Evolutionary conservation across 2,888 invertebrate species (phyloP).

Genomic region (Xestia xanthographa): DNA sequence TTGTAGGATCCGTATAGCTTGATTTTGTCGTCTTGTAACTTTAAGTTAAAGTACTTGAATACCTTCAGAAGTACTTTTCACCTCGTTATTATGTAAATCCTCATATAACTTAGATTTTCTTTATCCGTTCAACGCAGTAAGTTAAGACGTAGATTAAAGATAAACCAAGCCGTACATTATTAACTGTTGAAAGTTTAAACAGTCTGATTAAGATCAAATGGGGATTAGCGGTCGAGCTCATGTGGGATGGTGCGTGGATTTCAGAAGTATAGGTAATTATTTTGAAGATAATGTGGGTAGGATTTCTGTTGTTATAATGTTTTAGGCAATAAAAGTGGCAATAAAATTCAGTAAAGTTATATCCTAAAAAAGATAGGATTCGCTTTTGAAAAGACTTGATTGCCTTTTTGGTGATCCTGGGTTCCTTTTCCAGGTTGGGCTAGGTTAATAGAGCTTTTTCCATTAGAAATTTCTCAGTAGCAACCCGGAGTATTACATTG

Average conservation of each 20-base stretch:
- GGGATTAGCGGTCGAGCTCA: constrained; percentile 29
- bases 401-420: too few species aligned
- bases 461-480: too few species aligned
- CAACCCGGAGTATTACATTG: too few species aligned
- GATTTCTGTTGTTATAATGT: background rate
- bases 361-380: too few species aligned
- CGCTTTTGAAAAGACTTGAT: too few species aligned
- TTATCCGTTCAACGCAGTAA: constrained; percentile 27
- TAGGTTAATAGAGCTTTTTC: too few species aligned
- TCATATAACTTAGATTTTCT: constrained; percentile 54
- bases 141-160: constrained; percentile 54
- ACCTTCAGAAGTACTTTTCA: constrained; percentile 18
- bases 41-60: constrained; percentile 6
- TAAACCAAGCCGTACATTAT: constrained; percentile 37
- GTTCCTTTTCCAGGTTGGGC: too few species aligned
- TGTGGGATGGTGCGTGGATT: constrained; percentile 16
- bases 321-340: too few species aligned
- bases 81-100: constrained; percentile 41
- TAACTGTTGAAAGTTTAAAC: constrained; percentile 60
- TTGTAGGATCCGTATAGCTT: background rate
- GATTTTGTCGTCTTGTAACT: background rate
- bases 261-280: background rate
- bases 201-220: constrained; percentile 55
- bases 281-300: background rate
- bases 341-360: too few species aligned